Evolutionary conservation across 2,888 invertebrate genomes (phyloP).

Genomic region (Chloromyia formosa): DNA sequence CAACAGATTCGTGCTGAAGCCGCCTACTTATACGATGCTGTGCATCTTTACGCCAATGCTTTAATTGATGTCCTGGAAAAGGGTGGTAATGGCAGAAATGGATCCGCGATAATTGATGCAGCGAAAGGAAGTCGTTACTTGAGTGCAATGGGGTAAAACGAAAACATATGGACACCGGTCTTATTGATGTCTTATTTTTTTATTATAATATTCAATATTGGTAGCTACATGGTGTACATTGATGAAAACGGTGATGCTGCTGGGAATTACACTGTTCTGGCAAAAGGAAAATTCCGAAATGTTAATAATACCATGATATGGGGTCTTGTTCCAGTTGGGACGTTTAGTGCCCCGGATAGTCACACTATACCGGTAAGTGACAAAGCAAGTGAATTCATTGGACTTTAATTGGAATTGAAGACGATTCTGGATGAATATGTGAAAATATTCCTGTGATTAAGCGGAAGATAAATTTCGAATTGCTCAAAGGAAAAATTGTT

Average conservation of each 20-base stretch:
- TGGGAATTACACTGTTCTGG: constrained; percentile 91
- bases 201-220: background rate
- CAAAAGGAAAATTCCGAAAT: constrained; percentile 64
- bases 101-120: constrained; percentile 79
- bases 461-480: too few relatives aligned
- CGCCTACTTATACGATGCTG: constrained; percentile 93
- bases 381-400: background rate
- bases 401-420: background rate
- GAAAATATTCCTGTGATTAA: too few relatives aligned
- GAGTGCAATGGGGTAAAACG: constrained; percentile 83
- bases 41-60: constrained; percentile 89
- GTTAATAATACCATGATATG: constrained; percentile 62
- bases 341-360: constrained; percentile 71
- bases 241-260: constrained; percentile 92
- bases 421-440: background rate
- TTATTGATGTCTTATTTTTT: constrained; percentile 30
- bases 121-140: constrained; percentile 81
- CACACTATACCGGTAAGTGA: constrained; percentile 79
- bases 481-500: too few relatives aligned
- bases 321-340: constrained; percentile 82
- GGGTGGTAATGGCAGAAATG: constrained; percentile 79
- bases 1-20: constrained; percentile 84
- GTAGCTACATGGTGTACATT: constrained; percentile 91
- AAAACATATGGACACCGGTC: too few relatives aligned
- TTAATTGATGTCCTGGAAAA: constrained; percentile 74